These are phyloP conservation scores for Achlya flavicornis DNA, from an alignment of 2,888 invertebrate species.

Conservation along the genomic window DNA sequence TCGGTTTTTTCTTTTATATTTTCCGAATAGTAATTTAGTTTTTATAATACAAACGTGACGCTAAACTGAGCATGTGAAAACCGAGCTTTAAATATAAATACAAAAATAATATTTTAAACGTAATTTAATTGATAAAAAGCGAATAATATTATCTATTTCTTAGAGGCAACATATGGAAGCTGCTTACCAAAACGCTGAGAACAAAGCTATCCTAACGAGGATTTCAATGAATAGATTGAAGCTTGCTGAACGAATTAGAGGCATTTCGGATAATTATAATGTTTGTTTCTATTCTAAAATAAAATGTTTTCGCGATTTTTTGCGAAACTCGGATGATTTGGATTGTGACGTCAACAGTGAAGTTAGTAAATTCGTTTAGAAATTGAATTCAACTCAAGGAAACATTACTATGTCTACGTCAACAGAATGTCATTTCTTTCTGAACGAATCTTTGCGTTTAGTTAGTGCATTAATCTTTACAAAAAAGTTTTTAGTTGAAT, in stretches of 20 bases:
- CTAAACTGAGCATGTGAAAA: neutral
- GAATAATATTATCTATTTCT: conserved; percentile 25
- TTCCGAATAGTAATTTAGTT: neutral
- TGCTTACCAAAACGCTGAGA: conserved; percentile 83
- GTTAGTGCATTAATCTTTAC: neutral
- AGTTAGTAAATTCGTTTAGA: conserved; percentile 40
- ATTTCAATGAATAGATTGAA: conserved; percentile 79
- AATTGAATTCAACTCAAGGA: conserved; percentile 14
- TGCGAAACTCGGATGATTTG: conserved; percentile 1
- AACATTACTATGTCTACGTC: neutral
- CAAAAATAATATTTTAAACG: neutral
- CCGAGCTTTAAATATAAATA: neutral
- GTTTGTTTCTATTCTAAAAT: conserved; percentile 20
- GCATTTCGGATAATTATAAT: conserved; percentile 57
- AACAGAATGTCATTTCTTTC: neutral
- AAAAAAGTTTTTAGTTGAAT: neutral
- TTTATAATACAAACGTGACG: neutral
- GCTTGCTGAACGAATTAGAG: conserved; percentile 72
- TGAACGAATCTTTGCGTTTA: conserved; percentile 8
- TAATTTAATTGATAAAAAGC: conserved; percentile 42
- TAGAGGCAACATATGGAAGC: conserved; percentile 48
- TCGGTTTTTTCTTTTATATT: neutral
- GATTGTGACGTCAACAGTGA: conserved; percentile 25
- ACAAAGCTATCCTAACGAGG: conserved; percentile 71
- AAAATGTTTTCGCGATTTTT: conserved; percentile 19